phyloP scores from a whole-genome alignment of 2,797 vertebrate genomes.

The Sphenopsis melanotis region DNA sequence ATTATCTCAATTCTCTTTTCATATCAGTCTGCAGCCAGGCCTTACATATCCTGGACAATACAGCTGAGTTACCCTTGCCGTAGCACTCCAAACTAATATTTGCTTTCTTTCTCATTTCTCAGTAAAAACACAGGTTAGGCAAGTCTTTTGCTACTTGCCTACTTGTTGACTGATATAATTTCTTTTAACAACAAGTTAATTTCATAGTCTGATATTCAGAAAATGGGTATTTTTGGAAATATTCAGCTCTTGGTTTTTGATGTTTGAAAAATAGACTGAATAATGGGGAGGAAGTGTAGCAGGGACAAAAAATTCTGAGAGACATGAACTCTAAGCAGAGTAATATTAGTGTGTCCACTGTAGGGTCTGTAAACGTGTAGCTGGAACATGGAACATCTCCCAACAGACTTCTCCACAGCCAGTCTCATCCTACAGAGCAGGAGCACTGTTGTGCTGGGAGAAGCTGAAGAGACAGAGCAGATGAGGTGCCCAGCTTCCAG shows the following conservation, averaged over 20 bases:
- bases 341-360: background rate
- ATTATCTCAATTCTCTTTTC: background rate
- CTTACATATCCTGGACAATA: background rate
- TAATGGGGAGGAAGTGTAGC: background rate
- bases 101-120: background rate
- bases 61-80: background rate
- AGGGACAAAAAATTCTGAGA: background rate
- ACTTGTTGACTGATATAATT: background rate
- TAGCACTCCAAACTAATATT: background rate
- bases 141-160: background rate
- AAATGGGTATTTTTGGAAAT: background rate
- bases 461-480: background rate
- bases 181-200: background rate
- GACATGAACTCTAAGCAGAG: background rate
- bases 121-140: background rate
- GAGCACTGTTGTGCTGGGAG: background rate
- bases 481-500: background rate
- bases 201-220: background rate
- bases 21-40: background rate
- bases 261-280: background rate
- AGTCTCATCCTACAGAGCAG: background rate
- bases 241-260: background rate
- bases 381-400: background rate
- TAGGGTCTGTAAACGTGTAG: background rate
- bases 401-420: background rate